Evolutionary conservation across 2,888 invertebrate genomes (phyloP), one percentile per base, ranked within the genome.

Genomic region (Hypomecis atomaria): DNA sequence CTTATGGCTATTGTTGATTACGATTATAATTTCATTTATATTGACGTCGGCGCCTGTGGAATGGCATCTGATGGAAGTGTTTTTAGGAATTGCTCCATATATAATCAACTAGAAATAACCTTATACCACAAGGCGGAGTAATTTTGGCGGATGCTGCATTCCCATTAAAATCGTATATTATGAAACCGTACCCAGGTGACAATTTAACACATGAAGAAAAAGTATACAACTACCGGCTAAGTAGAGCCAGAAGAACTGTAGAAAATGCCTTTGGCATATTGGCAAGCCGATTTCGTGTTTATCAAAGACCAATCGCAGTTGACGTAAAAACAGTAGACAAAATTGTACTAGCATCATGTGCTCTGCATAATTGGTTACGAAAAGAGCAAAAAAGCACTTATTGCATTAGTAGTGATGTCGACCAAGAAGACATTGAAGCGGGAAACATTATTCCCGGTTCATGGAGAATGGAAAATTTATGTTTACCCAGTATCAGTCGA

Each of bases 221-320:
- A 66, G 65, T 66, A 54, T 62, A 53, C 58, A 68, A 68, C 47
- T 69, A 66, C 59, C 60, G 69, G 42, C 54, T 69, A 59, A 58
- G 54, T 47, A 64, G 70, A 60, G 66, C 62, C 55, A 56, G 70
- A 62, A 55, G 67, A 42, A 50, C 56, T 50, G 67, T 69, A 50
- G 66, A 71, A 62, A 69, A 67, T 54, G 71, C 66, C 48, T 68
- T 66, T 61, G 70, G 65, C 49, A 70, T 70, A 54, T 66, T 67
- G 56, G 65, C 59, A 40, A 57, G 57, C 48, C 55, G 44, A 56
- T 40, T 58, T 56, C 43, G 44, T 52, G 65, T 65, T 23, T 60
- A 23, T 57, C 60, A 60, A 60, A 65, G 38, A 66, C 63, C 66
- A 57, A 57, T 66, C 23, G 57, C 56, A 57, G 58, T 53, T 58